phyloP scores from a whole-genome alignment of 2,113 vertebrate species.

The Caloenas nicobarica region DNA sequence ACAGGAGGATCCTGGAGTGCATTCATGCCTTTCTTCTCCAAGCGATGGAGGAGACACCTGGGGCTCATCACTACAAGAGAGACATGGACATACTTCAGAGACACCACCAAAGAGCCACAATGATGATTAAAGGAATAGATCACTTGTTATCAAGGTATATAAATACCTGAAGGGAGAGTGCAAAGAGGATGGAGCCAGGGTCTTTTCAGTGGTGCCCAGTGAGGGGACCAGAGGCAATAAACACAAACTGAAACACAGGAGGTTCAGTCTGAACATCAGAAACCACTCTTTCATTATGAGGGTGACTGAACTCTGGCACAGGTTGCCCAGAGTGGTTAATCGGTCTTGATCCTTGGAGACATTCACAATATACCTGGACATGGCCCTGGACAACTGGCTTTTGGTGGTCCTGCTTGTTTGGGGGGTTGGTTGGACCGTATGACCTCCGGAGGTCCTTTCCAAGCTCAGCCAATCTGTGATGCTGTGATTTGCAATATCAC shows the following conservation, averaged over 20 bases:
- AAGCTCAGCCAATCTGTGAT: background rate
- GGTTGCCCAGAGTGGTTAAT: background rate
- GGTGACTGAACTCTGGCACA: background rate
- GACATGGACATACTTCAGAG: background rate
- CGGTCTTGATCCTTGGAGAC: background rate
- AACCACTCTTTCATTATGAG: background rate
- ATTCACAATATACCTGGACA: background rate
- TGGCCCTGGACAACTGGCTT: rapidly evolving
- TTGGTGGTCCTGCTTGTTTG: no score
- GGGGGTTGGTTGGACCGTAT: background rate
- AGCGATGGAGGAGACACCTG: background rate
- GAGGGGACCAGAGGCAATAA: no score
- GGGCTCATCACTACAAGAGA: background rate
- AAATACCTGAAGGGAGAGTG: background rate
- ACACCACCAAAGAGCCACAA: background rate
- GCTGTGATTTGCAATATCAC: background rate
- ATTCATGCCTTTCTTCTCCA: background rate
- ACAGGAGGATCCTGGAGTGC: background rate
- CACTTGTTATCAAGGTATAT: background rate
- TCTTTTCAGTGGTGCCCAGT: background rate
- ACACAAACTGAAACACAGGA: background rate
- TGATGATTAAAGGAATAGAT: background rate
- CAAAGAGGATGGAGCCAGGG: no score
- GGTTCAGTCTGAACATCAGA: background rate
- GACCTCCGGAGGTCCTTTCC: background rate